Conservation (phyloP, 2,113 vertebrate species). For the Cyprinodon variegatus region DNA sequence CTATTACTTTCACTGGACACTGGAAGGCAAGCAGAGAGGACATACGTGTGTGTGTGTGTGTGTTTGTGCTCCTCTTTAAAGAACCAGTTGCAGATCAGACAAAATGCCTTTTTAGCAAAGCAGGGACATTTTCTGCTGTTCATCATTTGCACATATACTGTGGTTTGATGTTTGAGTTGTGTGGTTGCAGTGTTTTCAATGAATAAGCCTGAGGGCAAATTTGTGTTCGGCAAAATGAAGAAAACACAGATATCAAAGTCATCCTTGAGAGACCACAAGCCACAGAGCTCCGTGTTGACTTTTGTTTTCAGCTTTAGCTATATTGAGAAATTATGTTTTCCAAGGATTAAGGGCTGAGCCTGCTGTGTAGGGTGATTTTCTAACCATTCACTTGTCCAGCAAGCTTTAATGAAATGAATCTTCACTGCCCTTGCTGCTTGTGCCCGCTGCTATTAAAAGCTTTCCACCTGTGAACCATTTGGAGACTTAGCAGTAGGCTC, state of each 20-base stretch:
- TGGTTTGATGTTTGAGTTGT: background rate
- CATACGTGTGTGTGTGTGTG: constrained; percentile 5
- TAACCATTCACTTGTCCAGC: background rate
- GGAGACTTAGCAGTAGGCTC: constrained; percentile 6
- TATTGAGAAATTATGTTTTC: background rate
- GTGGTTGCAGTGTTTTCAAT: constrained; percentile 2
- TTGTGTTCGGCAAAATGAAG: constrained; percentile 7
- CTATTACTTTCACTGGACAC: constrained; percentile 79
- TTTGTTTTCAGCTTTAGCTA: background rate
- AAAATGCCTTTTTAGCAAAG: constrained; percentile 25
- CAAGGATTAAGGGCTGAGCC: background rate
- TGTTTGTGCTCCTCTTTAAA: constrained; percentile 9
- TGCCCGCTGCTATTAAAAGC: constrained; percentile 1
- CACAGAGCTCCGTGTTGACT: background rate
- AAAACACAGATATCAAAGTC: constrained; percentile 5
- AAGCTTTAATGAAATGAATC: constrained; percentile 9
- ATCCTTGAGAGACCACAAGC: background rate
- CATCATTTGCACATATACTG: constrained; percentile 17
- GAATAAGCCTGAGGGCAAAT: constrained; percentile 1
- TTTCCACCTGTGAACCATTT: constrained; percentile 15
- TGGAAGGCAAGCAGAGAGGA: constrained; percentile 21
- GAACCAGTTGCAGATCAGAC: constrained; percentile 11
- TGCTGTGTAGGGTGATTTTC: background rate
- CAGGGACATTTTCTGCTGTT: constrained; percentile 15
- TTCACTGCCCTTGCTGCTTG: background rate